Base-by-base conservation (phyloP, 2,888 invertebrate species). In the Mesorhabditis sp. region DNA sequence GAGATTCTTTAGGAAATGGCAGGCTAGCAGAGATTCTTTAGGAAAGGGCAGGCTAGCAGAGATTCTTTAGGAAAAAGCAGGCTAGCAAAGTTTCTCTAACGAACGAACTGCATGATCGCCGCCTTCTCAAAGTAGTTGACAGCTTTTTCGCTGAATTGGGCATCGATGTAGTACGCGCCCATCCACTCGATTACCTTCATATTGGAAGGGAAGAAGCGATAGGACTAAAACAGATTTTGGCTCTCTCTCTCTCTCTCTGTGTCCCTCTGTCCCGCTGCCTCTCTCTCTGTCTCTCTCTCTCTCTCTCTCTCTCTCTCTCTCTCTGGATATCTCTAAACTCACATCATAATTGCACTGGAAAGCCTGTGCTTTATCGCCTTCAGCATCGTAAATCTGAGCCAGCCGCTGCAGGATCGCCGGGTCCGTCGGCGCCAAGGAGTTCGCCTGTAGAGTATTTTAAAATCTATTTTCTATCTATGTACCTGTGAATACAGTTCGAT, bases 311-410 rank as follows among this genome's bases (percentile, higher is more conserved):
- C 64, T 3, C 15, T 13, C n/a, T 4, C 64, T 13, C 3, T 10
- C 58, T 2, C 10, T 58, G n/a, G 44, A 42, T 41, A 62, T 74
- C 2, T 28, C 28, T 28, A 28, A 28, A 28, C 70, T 70, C 87
- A 92, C 92, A 86, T 93, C 92, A 83, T 90, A 90, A 83, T 92
- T 91, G 86, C 91, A 92, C 83, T 92, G 92, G 87, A 92, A 92
- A 0, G 94, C 93, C 86, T 92, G 92, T 81, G 93, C 92, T 78
- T 93, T 91, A 87, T 98, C 97, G 3, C 93, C 94, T 83, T 92
- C 91, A 72, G 90, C 91, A 83, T 94, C 94, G 86, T 93, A 94
- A 82, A 97, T 90, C 83, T 92, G 91, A 0, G 95, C 97, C 69
- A 96, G 89, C 85, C 93, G 92, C 82, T 92, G 91, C 66, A 95